These are phyloP conservation scores for Sphenopsis melanotis DNA, from an alignment of 2,797 vertebrate species.

Conservation along the genomic window DNA sequence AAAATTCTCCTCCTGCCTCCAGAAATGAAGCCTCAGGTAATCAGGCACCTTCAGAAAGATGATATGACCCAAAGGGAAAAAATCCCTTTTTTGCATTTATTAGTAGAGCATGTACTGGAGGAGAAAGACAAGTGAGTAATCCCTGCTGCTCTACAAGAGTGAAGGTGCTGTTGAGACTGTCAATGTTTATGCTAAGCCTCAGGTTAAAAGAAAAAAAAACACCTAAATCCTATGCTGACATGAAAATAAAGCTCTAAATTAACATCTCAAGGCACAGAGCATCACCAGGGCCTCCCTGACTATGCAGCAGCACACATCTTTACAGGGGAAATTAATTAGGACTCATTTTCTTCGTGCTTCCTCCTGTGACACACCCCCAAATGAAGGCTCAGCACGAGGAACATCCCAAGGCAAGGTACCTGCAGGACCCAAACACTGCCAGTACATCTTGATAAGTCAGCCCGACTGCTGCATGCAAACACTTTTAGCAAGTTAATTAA, in stretches of 20 bases:
- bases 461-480: not conserved
- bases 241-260: conserved; percentile 5
- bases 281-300: not conserved
- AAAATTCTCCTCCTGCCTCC: not conserved
- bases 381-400: not conserved
- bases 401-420: not conserved
- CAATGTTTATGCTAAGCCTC: not conserved
- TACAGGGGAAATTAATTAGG: not conserved
- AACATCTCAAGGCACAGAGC: not conserved
- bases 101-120: not conserved
- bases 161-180: not conserved
- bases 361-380: not conserved
- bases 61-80: not conserved
- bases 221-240: not conserved
- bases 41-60: not conserved
- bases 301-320: not conserved
- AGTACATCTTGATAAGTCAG: not conserved
- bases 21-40: not conserved
- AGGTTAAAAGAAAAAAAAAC: not conserved
- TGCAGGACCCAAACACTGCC: not conserved
- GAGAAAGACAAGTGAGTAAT: not conserved
- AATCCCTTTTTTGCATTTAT: not conserved
- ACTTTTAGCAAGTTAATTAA: not conserved
- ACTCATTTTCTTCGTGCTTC: not conserved
- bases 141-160: not conserved